Conservation (phyloP, 2,888 invertebrate genomes). For the Mylabris sibirica region DNA sequence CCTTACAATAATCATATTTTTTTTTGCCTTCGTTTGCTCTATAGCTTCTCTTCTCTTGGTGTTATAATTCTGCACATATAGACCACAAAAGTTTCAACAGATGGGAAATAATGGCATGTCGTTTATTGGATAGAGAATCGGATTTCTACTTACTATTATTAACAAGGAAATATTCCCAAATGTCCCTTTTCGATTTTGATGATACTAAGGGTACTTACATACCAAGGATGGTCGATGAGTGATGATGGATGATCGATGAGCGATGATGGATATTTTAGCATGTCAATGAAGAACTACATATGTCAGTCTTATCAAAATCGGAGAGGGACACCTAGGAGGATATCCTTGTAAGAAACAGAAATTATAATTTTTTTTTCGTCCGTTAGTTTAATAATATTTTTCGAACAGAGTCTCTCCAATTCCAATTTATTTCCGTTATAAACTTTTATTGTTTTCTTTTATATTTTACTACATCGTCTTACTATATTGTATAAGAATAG, state of each 20-base stretch:
- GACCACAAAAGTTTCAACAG: slow-evolving; percentile 35
- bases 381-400: background rate
- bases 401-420: background rate
- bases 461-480: background rate
- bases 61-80: slow-evolving; percentile 22
- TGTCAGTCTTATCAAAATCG: too few relatives aligned
- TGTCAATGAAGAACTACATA: too few relatives aligned
- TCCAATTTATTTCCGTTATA: slow-evolving; percentile 11
- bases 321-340: too few relatives aligned
- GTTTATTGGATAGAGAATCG: slow-evolving; percentile 8
- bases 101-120: slow-evolving; percentile 42
- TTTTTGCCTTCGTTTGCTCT: too few relatives aligned
- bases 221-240: too few relatives aligned
- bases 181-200: too few relatives aligned
- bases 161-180: too few relatives aligned
- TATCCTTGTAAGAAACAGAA: background rate
- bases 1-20: background rate
- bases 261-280: too few relatives aligned
- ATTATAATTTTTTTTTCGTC: background rate
- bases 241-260: too few relatives aligned
- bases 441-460: background rate
- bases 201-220: too few relatives aligned
- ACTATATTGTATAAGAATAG: background rate
- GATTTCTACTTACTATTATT: background rate
- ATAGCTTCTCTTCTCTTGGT: background rate